A percentile compares a stretch with the other conserved stretches of the same genome.
Evolutionary conservation across 2,888 invertebrate genomes (phyloP).

Genomic region (Dusona sp.): DNA sequence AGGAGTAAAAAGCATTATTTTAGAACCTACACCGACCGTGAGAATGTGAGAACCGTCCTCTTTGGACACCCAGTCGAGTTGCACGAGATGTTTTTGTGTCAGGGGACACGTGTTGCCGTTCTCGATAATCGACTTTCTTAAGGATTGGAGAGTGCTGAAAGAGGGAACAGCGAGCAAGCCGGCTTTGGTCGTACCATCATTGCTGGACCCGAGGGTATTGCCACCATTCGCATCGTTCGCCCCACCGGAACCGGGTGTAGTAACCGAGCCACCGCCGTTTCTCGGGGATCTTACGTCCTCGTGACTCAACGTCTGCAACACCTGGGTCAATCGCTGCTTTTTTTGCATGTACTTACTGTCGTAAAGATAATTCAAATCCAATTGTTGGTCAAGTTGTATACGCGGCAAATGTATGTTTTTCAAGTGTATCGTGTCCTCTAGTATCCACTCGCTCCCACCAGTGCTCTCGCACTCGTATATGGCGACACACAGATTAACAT

Average conservation of each 20-base stretch:
- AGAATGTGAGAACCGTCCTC: constrained; percentile 99
- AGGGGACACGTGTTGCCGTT: constrained; percentile 96
- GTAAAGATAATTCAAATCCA: constrained; percentile 93
- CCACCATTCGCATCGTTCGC: not conserved
- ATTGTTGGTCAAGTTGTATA: constrained; percentile 92
- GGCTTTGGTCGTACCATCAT: constrained; percentile 68
- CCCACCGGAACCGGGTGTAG: not conserved
- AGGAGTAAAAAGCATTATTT: constrained; percentile 96
- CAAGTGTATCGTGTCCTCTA: constrained; percentile 97
- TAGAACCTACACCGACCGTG: constrained; percentile 97
- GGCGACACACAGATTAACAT: constrained; percentile 96
- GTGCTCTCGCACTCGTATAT: constrained; percentile 99
- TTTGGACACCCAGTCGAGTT: constrained; percentile 99
- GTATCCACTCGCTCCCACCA: constrained; percentile 96
- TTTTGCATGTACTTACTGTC: constrained; percentile 93
- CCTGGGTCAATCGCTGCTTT: constrained; percentile 92
- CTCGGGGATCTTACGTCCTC: constrained; percentile 89
- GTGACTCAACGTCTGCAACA: constrained; percentile 92
- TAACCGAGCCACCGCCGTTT: not conserved
- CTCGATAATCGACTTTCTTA: constrained; percentile 95
- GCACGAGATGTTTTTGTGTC: constrained; percentile 96
- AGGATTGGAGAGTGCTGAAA: constrained; percentile 94
- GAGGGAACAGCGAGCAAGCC: constrained; percentile 94
- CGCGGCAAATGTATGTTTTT: constrained; percentile 95
- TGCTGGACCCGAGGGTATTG: not conserved